Base-by-base conservation (phyloP, 2,113 vertebrate species). In the Sakesphorus luctuosus region DNA sequence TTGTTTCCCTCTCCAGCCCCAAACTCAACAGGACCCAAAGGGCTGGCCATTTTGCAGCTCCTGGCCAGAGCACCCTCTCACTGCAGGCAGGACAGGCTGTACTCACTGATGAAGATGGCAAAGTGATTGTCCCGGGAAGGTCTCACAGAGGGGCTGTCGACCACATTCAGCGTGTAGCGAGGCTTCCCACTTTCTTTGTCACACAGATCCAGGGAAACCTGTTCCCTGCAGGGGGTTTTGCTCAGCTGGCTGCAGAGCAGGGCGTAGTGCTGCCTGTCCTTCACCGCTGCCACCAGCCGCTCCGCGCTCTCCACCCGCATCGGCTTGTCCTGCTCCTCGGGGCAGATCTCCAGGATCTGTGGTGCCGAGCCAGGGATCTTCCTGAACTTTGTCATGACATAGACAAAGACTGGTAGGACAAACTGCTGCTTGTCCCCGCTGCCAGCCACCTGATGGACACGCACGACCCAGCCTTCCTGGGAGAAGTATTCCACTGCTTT, bases 91-190 rank as follows among this genome's bases (percentile, higher is more conserved):
- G 18, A 55, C 11, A 35, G n/a, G 63, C 56, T 28, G 66, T 65
- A 97, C 98, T 99, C 97, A 99, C 99, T 98, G 95, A 99, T 99
- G 96, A 99, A 99, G 94, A 99, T 99, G 79, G 99, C 99, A 58
- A 99, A 99, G 79, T 98, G 98, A 98, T 98, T 99, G 87, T 98
- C 94, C 94, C 97, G 97, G 62, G 98, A 98, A 73, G 98, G 95
- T 92, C 98, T 99, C 97, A 98, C 96, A 0, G 77, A 77, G n/a
- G 98, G 97, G 87, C 96, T 98, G 89, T 99, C 99, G 9, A 99
- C 98, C 49, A 99, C 98, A 3, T 99, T 98, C 50, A 99, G 98
- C 0, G 99, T 99, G 96, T 99, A 99, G 90, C 99, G 99, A 77
- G 99, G 98, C 69, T 91, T 98, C 77, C 99, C 98, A 0, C 98